Evolutionary conservation across 2,888 invertebrate genomes (phyloP), one percentile per base, ranked within the genome.

Genomic region (Pristionchus maxplancki): DNA sequence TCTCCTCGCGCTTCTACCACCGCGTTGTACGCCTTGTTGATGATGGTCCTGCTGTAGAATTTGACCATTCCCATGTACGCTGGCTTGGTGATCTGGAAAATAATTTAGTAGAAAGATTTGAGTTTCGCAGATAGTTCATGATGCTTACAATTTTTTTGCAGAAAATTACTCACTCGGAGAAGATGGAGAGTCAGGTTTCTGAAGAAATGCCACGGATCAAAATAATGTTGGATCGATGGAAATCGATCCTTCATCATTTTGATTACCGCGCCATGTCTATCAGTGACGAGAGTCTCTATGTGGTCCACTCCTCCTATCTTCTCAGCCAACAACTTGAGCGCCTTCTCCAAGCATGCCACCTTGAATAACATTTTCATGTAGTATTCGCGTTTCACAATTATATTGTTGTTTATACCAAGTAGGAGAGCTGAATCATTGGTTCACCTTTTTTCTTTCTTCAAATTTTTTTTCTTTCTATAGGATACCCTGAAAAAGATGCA

Each of bases 151-250:
- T n/a, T n/a, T 64, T 28, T 28, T 28, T 34, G 13, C 31, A 67
- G 1, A 2, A 67, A 37, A 37, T 6, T 17, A 20, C 1, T 11
- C 11, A 81, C 81, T 48, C 48, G 17, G 17, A 81, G n/a, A 13
- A 81, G 17, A 6, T 48, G 48, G 13, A 81, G 13, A 2, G 31
- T 50, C 28, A 81, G 44, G 24, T 81, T 81, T 2, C 81, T 9
- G 31, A 81, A 81, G 24, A 24, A 81, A 31, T 81, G 81, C 81
- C 81, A 81, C 1, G 81, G 81, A 13, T 81, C 81, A 28, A 28
- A 81, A 50, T 28, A 28, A 48, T 81, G 81, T 0, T 6, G 1
- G 48, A 81, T 81, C 8, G 81, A 28, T 1, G 81, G 48, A 20
- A 48, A 81, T 8, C 17, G 6, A 6, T n/a, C 9, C 48, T 28